Conservation (phyloP, 30 jellyfish, hydroid and myxozoan genomes). For the Aurelia aurita region DNA sequence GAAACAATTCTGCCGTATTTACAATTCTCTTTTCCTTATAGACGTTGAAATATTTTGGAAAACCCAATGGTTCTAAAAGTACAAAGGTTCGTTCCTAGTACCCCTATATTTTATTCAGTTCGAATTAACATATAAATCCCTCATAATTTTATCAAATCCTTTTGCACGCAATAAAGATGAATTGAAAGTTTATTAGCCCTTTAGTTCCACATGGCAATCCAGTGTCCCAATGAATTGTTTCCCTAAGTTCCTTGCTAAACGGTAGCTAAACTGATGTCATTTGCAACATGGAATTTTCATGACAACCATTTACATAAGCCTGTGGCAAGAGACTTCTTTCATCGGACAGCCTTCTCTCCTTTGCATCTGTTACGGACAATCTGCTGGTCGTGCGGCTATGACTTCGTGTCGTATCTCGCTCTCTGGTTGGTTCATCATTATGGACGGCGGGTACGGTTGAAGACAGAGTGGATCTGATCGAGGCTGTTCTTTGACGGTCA, state of each 20-base stretch:
- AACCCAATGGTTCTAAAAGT: no score
- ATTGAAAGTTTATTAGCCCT: no score
- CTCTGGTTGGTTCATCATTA: slow-evolving; percentile 38
- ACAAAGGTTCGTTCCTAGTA: no score
- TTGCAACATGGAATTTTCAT: slow-evolving; percentile 9
- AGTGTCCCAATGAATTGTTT: no score
- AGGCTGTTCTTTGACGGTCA: slow-evolving; percentile 54
- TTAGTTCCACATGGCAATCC: no score
- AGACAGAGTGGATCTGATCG: slow-evolving; percentile 48
- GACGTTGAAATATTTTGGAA: no score
- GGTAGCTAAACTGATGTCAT: slow-evolving; percentile 12
- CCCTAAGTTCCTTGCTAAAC: not conserved
- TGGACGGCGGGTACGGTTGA: slow-evolving; percentile 32
- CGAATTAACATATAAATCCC: no score
- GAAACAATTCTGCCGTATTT: no score
- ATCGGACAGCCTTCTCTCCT: slow-evolving; percentile 25
- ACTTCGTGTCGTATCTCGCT: slow-evolving; percentile 7
- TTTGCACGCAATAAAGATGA: no score
- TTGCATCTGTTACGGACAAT: slow-evolving; percentile 16
- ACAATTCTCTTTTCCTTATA: no score
- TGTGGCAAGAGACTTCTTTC: slow-evolving; percentile 44
- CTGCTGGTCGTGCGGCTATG: not conserved
- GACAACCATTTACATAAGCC: slow-evolving; percentile 9
- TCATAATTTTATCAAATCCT: no score
- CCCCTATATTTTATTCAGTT: no score